phyloP scores from a whole-genome alignment of 1,140 invertebrate genomes.

The Solen grandis region DNA sequence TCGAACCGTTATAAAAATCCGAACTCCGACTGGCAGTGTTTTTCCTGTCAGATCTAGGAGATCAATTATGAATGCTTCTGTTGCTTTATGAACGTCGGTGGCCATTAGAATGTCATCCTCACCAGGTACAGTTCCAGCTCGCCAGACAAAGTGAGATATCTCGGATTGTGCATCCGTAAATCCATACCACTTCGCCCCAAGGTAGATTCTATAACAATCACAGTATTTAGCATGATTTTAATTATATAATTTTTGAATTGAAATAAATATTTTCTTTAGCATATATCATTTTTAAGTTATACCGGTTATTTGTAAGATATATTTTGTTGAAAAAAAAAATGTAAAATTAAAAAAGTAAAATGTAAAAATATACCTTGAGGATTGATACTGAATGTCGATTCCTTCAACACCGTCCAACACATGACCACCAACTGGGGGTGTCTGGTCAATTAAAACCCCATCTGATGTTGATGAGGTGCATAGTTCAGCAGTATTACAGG shows the following conservation, averaged over 20 bases:
- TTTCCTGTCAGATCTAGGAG: background rate
- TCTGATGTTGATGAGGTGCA: slow-evolving; percentile 11
- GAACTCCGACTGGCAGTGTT: slow-evolving; percentile 25
- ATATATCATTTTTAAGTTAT: too few species aligned
- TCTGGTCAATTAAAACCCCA: background rate
- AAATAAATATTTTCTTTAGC: too few species aligned
- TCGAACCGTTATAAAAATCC: slow-evolving; percentile 60
- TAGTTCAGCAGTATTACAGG: slow-evolving; percentile 20
- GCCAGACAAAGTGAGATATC: slow-evolving; percentile 56
- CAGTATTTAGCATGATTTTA: too few species aligned
- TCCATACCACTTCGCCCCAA: slow-evolving; percentile 52
- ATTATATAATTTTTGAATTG: too few species aligned
- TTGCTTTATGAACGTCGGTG: slow-evolving; percentile 15
- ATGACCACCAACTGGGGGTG: background rate
- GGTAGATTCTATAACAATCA: slow-evolving; percentile 9
- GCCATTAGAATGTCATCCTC: slow-evolving; percentile 46
- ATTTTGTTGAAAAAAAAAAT: too few species aligned
- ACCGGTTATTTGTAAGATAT: too few species aligned
- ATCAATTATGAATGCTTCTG: slow-evolving; percentile 44
- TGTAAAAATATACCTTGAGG: slow-evolving; percentile 31
- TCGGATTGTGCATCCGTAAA: slow-evolving; percentile 60
- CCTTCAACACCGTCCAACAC: slow-evolving; percentile 1
- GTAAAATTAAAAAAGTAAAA: too few species aligned
- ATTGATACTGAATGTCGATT: slow-evolving; percentile 26
- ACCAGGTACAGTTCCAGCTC: slow-evolving; percentile 55